These are phyloP conservation scores for Caenorhabditis sinica DNA, from an alignment of 2,888 invertebrate genomes.

Conservation along the genomic window DNA sequence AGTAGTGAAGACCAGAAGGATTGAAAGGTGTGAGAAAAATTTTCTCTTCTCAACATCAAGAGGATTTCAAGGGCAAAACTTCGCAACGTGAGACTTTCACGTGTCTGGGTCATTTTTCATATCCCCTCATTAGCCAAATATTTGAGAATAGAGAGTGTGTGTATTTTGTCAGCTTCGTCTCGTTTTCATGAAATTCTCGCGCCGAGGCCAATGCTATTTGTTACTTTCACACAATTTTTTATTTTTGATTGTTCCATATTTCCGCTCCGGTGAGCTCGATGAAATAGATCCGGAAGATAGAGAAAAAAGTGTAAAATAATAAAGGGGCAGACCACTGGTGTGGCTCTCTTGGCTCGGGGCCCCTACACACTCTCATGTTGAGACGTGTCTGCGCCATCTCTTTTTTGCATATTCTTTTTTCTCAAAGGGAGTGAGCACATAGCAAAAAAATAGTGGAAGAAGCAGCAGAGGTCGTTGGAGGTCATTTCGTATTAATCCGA, in stretches of 20 bases:
- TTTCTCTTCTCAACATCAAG: neutral
- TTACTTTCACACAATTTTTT: neutral
- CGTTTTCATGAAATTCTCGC: neutral
- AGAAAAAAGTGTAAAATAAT: constrained; percentile 2
- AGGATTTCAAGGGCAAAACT: no score
- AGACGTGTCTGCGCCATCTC: constrained; percentile 18
- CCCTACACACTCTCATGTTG: neutral
- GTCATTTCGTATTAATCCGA: no score
- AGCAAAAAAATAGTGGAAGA: constrained; percentile 5
- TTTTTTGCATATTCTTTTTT: neutral
- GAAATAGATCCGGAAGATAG: neutral
- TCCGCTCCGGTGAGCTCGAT: neutral
- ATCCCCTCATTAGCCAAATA: constrained; percentile 19
- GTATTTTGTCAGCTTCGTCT: constrained; percentile 1
- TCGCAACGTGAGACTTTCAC: no score
- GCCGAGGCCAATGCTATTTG: neutral
- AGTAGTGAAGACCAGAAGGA: neutral
- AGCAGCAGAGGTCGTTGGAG: neutral
- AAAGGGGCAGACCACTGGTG: neutral
- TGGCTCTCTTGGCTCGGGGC: neutral
- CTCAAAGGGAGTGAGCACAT: neutral
- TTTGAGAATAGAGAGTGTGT: constrained; percentile 10
- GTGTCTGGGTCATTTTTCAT: neutral
- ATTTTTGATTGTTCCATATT: neutral
- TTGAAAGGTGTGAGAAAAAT: constrained; percentile 18